These are phyloP conservation scores for Ianthella basta DNA, from an alignment of 37 sponge, comb jelly and placozoan genomes.

Conservation along the genomic window DNA sequence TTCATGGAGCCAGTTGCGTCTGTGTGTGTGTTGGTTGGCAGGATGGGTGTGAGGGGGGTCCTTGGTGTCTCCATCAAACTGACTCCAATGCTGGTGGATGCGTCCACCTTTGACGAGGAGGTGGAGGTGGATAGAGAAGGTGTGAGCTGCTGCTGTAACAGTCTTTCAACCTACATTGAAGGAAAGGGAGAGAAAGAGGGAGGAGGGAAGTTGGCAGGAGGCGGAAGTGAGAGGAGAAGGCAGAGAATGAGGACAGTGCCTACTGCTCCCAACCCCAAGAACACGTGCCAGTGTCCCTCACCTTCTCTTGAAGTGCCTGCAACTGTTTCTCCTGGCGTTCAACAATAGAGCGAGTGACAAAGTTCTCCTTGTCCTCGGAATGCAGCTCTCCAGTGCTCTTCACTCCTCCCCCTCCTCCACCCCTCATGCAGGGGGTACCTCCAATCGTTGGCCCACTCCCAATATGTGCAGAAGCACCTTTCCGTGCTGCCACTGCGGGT, in stretches of 20 bases:
- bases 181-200: too few relatives aligned
- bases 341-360: background rate
- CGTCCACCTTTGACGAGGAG: conserved; percentile 14
- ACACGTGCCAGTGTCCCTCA: background rate
- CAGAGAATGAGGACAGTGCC: too few relatives aligned
- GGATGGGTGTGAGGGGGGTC: background rate
- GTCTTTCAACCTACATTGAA: background rate
- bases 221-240: too few relatives aligned
- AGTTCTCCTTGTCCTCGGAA: background rate
- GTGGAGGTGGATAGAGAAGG: background rate
- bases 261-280: too few relatives aligned
- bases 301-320: conserved; percentile 41
- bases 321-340: conserved; percentile 43
- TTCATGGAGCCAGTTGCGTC: too few relatives aligned
- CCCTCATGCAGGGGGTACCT: too few relatives aligned
- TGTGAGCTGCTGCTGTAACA: background rate
- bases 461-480: too few relatives aligned
- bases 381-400: too few relatives aligned
- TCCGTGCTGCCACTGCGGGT: too few relatives aligned
- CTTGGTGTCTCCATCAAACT: background rate
- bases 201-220: too few relatives aligned
- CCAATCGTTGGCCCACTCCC: too few relatives aligned
- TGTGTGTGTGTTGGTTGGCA: background rate
- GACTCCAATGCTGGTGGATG: conserved; percentile 39
- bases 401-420: too few relatives aligned